Evolutionary conservation across 2,797 vertebrate species (phyloP), one percentile per base, ranked within the genome.

Genomic region (Sebastes kiyomatsui): DNA sequence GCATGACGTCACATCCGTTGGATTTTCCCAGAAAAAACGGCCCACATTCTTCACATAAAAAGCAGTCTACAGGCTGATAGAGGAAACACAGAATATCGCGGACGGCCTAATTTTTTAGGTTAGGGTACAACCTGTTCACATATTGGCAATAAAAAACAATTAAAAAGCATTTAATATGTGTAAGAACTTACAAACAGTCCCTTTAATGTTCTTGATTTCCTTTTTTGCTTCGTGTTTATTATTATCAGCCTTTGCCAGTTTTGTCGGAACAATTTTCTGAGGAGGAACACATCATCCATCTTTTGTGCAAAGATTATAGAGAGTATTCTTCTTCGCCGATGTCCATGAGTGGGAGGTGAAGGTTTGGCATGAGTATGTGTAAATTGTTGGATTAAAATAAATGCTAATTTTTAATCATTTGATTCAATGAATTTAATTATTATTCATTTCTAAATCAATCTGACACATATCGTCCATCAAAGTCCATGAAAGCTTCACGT

Each of bases 301-400:
- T 60, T 64, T 22, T 67, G 12, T 4, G 10, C 6, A 9, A 52
- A 52, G 13, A 28, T 55, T 6, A 27, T 32, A 9, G 18, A 46
- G 42, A 42, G 22, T 52, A 52, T 20, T 60, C 49, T 49, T 62
- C 61, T 20, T 25, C 7, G 28, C 23, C 33, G 35, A 38, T 38
- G 35, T 38, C 13, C 14, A 33, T 64, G 58, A 54, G 78, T 77
- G 82, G 74, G 42, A 42, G 25, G 54, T 70, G 56, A 5, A 56
- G 18, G 10, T 28, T 55, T 79, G 49, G 54, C 61, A 27, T 22
- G 4, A 42, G 2, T 16, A 25, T 13, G 12, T 56, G 14, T 32
- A 67, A 14, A 67, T 18, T 71, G 12, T 42, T 52, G 10, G 30
- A 81, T 60, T 25, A 14, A n/a, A 42, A 59, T 8, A 46, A 58